Base-by-base conservation (phyloP, 2,888 invertebrate species). In the Xylophagus ater region DNA sequence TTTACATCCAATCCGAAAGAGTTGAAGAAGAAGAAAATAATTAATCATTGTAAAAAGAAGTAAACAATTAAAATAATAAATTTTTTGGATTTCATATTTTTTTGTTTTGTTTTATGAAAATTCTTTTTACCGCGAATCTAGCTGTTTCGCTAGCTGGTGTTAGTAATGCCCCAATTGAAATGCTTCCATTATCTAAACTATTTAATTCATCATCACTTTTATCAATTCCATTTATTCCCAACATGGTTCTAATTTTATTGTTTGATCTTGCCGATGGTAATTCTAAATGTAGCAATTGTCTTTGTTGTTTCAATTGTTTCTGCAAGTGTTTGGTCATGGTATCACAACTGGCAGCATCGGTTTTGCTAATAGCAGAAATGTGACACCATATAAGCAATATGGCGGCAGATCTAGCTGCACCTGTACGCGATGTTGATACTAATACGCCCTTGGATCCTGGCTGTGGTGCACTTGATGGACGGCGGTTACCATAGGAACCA, bases 381-480 rank as follows among this genome's bases (percentile, higher is more conserved):
- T 82, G 82, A 74, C 82, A 84, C 76, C 86, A 86, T 76, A 86
- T 84, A 73, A 87, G 81, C 82, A 87, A 85, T 81, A 87, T 85
- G 81, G 86, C 86, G 73, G 86, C 86, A 72, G 83, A 77, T 69
- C 85, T 81, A 70, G 86, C 86, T 77, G 85, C 85, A 85, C 86
- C 86, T 86, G 85, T 83, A 72, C 86, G 78, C 64, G 85, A 85
- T 58, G 81, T 77, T 59, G 82, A 77, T 59, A 81, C 79, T 55
- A 78, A 65, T 58, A 78, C 76, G 62, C 78, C 81, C 55, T 77
- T 78, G 54, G 72, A 71, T 47, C 71, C 72, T 49, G 60, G 58
- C 26, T 54, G 62, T 58, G 68, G 66, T 55, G 71, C 69, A 61
- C 75, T 70, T 32, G 65, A 65, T 44, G 61, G 57, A 42, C 65